Percentiles rank a stretch among this genome's conserved stretches.
Conservation (phyloP, 92 coral and sea anemone species). For the Paragorgia papillata region DNA sequence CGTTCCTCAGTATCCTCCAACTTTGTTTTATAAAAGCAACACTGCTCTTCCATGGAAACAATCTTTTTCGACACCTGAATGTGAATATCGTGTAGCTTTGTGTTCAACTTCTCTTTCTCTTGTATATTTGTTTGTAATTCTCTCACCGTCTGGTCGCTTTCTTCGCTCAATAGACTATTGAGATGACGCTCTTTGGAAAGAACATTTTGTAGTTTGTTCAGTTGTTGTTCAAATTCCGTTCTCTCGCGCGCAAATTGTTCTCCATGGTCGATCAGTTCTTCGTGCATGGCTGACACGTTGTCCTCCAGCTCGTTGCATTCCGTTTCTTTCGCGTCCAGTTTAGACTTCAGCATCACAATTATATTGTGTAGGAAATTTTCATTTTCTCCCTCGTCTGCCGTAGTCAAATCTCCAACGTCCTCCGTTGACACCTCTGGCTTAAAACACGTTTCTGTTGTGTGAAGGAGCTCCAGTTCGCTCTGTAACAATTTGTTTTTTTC, state of each 20-base stretch:
- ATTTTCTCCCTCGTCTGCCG: constrained; percentile 19
- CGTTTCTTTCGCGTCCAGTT: constrained; percentile 22
- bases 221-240: constrained; percentile 28
- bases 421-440: constrained; percentile 12
- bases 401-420: neutral
- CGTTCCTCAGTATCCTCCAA: constrained; percentile 22
- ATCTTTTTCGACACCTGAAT: constrained; percentile 12
- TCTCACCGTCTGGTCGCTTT: constrained; percentile 52
- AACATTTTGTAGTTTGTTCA: constrained; percentile 29
- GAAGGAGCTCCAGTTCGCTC: constrained; percentile 15
- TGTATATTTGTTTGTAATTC: constrained; percentile 47
- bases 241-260: constrained; percentile 23
- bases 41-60: constrained; percentile 19
- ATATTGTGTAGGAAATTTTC: constrained; percentile 33
- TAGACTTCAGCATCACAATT: constrained; percentile 33
- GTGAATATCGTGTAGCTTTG: neutral
- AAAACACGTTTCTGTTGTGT: neutral
- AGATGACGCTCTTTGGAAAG: constrained; percentile 46
- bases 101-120: constrained; percentile 28
- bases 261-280: constrained; percentile 5
- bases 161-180: constrained; percentile 51
- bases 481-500: constrained; percentile 1
- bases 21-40: constrained; percentile 30
- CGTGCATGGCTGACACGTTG: constrained; percentile 20
- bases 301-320: constrained; percentile 51